Base-by-base conservation (phyloP, 2,888 invertebrate genomes). In the Machimus rusticus region DNA sequence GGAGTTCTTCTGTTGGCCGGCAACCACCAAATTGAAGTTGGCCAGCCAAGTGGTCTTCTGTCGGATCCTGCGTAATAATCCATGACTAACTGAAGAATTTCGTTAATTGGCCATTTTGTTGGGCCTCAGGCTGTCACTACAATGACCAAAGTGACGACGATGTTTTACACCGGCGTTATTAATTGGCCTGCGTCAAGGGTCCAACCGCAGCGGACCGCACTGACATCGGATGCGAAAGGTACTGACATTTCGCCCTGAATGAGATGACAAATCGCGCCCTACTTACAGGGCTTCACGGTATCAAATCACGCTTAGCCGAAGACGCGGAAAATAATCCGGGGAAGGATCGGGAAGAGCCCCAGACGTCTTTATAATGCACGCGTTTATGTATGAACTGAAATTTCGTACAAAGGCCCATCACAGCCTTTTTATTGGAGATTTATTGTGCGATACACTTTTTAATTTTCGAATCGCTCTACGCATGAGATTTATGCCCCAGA, bases 361-460 rank as follows among this genome's bases (percentile, higher is more conserved):
- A 66, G 66, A 84, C 84, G 84, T 84, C 57, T 66, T 19, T 66
- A 43, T 84, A 57, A 57, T 37, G 66, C 57, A 34, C 37, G 74
- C 37, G 74, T 23, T 57, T 39, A 76, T 43, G 19, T 39, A 66
- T 39, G 37, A 74, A 66, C 66, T 84, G 66, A 57, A 57, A 34
- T 74, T 66, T 57, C 23, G 84, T 84, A 74, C 43, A 74, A 74
- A 86, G 86, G 76, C 87, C 87, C 88, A 88, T 88, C 87, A 86
- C 78, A 86, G 74, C 51, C 86, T 86, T 86, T 86, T 88, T 74
- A 88, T 79, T 86, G 77, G 86, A 88, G 88, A 87, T 87, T 88
- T 88, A 88, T 88, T 87, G 87, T 88, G 81, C 86, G 86, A 87
- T 88, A 88, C 82, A 88, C 55, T 88, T 88, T 88, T 88, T 88